A percentile compares a stretch with the other conserved stretches of the same genome.
phyloP scores from a whole-genome alignment of 2,888 invertebrate species.

The Ochropacha duplaris region DNA sequence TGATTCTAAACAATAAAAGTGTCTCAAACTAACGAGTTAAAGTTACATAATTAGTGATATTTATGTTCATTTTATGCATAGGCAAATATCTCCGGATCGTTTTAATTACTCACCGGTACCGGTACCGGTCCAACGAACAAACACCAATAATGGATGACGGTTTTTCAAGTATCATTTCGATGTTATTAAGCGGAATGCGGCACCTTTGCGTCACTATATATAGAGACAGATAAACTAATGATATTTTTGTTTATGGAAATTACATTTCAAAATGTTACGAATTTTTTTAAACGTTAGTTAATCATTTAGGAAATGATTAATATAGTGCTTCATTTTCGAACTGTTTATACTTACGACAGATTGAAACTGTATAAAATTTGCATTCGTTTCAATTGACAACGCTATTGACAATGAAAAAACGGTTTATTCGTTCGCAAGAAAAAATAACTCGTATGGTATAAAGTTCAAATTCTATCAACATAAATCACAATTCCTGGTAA shows the following conservation, averaged over 20 bases:
- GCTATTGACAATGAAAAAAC: too few relatives aligned
- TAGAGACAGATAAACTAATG: conserved; percentile 16
- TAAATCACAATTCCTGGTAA: too few relatives aligned
- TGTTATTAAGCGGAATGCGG: conserved; percentile 24
- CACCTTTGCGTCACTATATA: conserved; percentile 21
- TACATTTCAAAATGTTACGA: conserved; percentile 1
- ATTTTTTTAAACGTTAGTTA: conserved; percentile 7
- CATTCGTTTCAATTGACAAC: too few relatives aligned
- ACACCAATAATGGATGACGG: conserved; percentile 42
- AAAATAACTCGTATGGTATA: too few relatives aligned
- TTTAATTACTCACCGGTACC: conserved; percentile 57
- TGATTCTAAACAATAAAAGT: conserved; percentile 33
- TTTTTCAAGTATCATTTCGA: conserved; percentile 17
- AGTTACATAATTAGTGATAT: conserved; percentile 49
- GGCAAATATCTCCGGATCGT: conserved; percentile 59
- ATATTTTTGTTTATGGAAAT: conserved; percentile 8
- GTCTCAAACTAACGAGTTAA: conserved; percentile 25
- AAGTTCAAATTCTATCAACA: too few relatives aligned
- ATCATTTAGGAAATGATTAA: not conserved
- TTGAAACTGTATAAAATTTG: not conserved
- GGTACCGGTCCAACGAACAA: conserved; percentile 35
- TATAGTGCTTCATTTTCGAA: not conserved
- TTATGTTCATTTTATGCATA: conserved; percentile 68
- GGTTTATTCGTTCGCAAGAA: too few relatives aligned
- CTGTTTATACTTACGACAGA: not conserved